These are phyloP conservation scores for Larimichthys polyactis DNA, from an alignment of 2,113 vertebrate genomes.

Conservation along the genomic window DNA sequence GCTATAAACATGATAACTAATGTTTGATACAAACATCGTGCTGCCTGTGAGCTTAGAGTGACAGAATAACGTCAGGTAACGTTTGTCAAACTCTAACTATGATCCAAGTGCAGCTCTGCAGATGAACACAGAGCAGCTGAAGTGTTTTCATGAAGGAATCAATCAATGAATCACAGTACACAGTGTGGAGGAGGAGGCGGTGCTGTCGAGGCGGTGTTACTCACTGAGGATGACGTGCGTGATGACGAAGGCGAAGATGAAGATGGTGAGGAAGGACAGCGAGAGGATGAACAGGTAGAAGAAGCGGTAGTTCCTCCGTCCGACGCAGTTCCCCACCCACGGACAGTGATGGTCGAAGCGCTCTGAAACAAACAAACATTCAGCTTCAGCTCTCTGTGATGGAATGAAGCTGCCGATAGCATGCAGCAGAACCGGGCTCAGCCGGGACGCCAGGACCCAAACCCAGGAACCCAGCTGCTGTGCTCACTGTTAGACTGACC, in stretches of 20 bases:
- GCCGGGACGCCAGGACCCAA: no score
- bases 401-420: no score
- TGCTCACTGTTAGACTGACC: constrained; percentile 74
- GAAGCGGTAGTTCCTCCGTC: constrained; percentile 99
- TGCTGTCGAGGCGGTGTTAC: constrained; percentile 1
- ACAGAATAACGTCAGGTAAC: no score
- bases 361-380: constrained; percentile 82
- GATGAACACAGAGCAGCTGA: background rate
- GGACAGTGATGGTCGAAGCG: constrained; percentile 99
- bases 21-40: no score
- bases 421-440: no score
- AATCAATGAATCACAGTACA: background rate
- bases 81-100: background rate
- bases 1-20: no score
- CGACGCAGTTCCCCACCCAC: constrained; percentile 99
- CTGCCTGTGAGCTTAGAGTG: no score
- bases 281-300: constrained; percentile 99
- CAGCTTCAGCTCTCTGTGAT: no score
- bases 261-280: constrained; percentile 99
- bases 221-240: constrained; percentile 90
- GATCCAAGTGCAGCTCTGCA: no score
- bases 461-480: no score
- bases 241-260: constrained; percentile 99
- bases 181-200: background rate
- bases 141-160: background rate